Base-by-base conservation (phyloP, 2,888 invertebrate genomes). In the Drosophila picticornis region DNA sequence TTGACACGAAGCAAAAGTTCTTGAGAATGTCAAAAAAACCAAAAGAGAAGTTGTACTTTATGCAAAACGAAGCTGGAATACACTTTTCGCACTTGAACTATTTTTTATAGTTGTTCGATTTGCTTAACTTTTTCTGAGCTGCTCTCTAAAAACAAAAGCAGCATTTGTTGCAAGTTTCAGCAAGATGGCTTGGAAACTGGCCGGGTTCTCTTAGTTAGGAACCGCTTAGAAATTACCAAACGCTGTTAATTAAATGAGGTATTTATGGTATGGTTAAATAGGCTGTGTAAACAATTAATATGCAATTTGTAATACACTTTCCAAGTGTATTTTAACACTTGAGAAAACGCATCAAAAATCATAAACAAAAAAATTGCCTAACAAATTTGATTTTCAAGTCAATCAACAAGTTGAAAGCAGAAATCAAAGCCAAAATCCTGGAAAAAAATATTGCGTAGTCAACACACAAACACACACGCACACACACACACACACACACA, bases 341-440 rank as follows among this genome's bases (percentile, higher is more conserved):
- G 63, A 38, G 58, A 52, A 50, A 72, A 62, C 38, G 52, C 58
- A 75, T 80, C 57, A 75, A 84, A 83, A 22, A 13, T 46, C 27
- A 27, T 50, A 50, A 29, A 38, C 84, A 69, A 65, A 62, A 84
- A 81, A 81, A 79, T 80, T 76, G 43, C 65, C 59, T n/a, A 36
- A 66, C 36, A 62, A 69, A 74, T 56, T 55, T 48, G 68, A 11
- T 59, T 81, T 77, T 71, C 62, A 55, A 77, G 25, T 46, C 90
- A 87, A 85, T 85, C 85, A 85, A 89, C 85, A 85, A 85, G 88
- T 85, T 88, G 67, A 53, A 36, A 40, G 38, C 40, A 48, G 22
- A 38, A 76, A 59, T 67, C 57, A 61, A 16, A 63, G 50, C 43
- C 38, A 58, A 67, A 80, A 78, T 75, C 66, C 77, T 79, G 75